Evolutionary conservation across 2,113 vertebrate species (phyloP).

Genomic region (Nibea coibor): DNA sequence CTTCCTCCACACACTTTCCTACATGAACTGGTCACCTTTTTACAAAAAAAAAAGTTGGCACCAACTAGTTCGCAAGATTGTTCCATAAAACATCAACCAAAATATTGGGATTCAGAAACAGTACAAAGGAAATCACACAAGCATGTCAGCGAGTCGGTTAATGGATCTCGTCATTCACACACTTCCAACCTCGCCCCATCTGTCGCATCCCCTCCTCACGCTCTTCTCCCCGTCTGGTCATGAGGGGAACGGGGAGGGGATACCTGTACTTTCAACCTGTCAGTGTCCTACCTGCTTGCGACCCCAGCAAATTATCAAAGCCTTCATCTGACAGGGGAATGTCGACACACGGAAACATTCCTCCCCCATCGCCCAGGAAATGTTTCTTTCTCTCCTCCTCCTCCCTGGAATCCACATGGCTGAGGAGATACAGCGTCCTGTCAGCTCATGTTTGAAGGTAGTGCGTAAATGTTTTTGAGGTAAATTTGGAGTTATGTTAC

Average conservation of each 20-base stretch:
- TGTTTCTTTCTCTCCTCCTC: neutral
- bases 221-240: conserved; percentile 42
- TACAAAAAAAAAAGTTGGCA: too few species aligned
- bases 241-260: conserved; percentile 3
- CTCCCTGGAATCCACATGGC: neutral
- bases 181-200: conserved; percentile 39
- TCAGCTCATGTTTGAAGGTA: conserved; percentile 2
- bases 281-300: conserved; percentile 51
- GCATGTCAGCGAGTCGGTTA: conserved; percentile 30
- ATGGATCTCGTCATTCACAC: conserved; percentile 39
- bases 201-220: conserved; percentile 19
- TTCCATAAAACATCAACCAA: neutral
- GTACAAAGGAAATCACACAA: conserved; percentile 15
- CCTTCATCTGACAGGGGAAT: conserved; percentile 58
- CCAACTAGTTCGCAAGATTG: too few species aligned
- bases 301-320: conserved; percentile 56
- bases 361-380: conserved; percentile 18
- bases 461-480: neutral
- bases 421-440: conserved; percentile 3
- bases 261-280: conserved; percentile 47
- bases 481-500: neutral
- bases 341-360: conserved; percentile 17
- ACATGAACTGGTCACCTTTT: neutral
- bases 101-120: neutral
- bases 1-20: neutral